Evolutionary conservation across 2,797 vertebrate genomes (phyloP), one percentile per base, ranked within the genome.

Genomic region (Cynodonichthys magdalenae): DNA sequence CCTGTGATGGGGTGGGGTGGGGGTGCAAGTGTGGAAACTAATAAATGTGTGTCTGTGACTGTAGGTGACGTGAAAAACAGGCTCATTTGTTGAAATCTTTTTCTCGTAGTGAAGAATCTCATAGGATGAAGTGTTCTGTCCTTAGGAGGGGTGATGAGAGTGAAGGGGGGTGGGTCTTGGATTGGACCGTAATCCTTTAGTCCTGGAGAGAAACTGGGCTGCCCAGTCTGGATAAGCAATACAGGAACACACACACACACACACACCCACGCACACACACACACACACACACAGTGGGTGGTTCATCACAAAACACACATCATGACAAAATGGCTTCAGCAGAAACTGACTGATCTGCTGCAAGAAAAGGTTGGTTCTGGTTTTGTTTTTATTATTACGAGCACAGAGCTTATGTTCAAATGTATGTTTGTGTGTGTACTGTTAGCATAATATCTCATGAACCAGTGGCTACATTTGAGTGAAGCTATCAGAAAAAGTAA

Each of bases 121-220:
- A 6, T 72, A 79, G 77, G 81, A 44, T 79, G 69, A 41, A 64
- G 78, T 58, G 70, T 59, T 80, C 3, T 63, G 59, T 31, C 47
- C 39, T 63, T 63, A 71, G 70, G 20, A 27, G 73, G 69, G 54
- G 59, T 14, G 0, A 68, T 46, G 7, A 70, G 70, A 41, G 53
- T 44, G 65, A 66, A 51, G 29, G 59, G 63, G 55, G 20, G 55
- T 6, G 56, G 71, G 64, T 81, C 79, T 78, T 80, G 70, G 76
- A 81, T 73, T 87, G 76, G 77, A 89, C 86, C 84, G 79, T 91
- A 90, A 89, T 91, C 90, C 89, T 80, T 84, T 80, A 77, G 81
- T 78, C 71, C 69, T 77, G 80, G 71, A 79, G 78, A 76, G 79
- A 82, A 87, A 88, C 75, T 64, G 84, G 78, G 77, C 71, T 66